A percentile compares a stretch with the other conserved stretches of the same genome.
These are phyloP conservation scores for Exocentrus adspersus DNA, from an alignment of 2,888 invertebrate genomes.

Conservation along the genomic window DNA sequence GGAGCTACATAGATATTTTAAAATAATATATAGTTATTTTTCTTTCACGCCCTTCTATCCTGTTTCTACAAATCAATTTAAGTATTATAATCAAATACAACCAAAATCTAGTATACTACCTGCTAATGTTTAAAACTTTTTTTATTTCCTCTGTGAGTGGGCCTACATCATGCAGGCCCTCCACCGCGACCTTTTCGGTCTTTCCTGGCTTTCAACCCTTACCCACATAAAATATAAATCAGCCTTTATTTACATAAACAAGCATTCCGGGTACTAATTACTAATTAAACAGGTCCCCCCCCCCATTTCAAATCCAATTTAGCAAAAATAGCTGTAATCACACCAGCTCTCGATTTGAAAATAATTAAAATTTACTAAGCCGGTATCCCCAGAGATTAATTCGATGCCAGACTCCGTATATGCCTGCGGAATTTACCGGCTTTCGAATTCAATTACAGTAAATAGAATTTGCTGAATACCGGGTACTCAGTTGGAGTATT, in stretches of 20 bases:
- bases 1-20: too few relatives aligned
- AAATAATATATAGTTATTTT: too few relatives aligned
- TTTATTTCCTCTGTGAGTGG: too few relatives aligned
- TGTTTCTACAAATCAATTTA: too few relatives aligned
- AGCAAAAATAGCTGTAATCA: slow-evolving; percentile 35
- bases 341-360: slow-evolving; percentile 35
- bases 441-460: slow-evolving; percentile 26
- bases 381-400: slow-evolving; percentile 8
- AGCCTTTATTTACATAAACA: too few relatives aligned
- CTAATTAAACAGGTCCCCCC: too few relatives aligned
- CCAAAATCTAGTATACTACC: too few relatives aligned
- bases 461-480: slow-evolving; percentile 17
- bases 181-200: too few relatives aligned
- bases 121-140: too few relatives aligned
- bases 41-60: too few relatives aligned
- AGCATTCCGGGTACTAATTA: background rate
- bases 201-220: background rate
- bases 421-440: slow-evolving; percentile 5
- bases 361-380: slow-evolving; percentile 39
- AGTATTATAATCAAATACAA: too few relatives aligned
- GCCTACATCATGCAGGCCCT: too few relatives aligned
- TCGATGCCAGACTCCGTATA: slow-evolving; percentile 9
- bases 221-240: background rate
- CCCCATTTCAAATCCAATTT: slow-evolving; percentile 29
- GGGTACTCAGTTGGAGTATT: slow-evolving; percentile 12